Percentiles rank a stretch among this genome's conserved stretches.
Conservation (phyloP, 2,888 invertebrate species). For the Matsumyia berberina region DNA sequence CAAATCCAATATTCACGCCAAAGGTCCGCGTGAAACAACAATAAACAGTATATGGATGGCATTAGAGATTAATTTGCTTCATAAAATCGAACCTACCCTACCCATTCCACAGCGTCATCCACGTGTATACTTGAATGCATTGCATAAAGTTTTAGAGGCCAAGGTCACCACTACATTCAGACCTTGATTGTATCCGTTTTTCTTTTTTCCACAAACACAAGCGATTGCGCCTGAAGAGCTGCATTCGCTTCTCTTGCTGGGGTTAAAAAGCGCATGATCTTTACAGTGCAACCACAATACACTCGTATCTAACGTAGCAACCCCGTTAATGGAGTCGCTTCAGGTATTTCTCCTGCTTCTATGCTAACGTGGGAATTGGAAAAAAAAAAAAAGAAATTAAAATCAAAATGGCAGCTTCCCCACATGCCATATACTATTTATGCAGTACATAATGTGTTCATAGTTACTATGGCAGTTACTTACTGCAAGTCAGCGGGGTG, state of each 20-base stretch:
- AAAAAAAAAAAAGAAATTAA: neutral
- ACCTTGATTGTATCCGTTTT: neutral
- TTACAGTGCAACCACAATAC: slow-evolving; percentile 6
- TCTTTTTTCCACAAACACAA: neutral
- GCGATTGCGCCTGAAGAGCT: slow-evolving; percentile 56
- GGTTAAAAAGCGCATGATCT: slow-evolving; percentile 53
- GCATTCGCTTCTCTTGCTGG: slow-evolving; percentile 36
- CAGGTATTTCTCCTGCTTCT: slow-evolving; percentile 30
- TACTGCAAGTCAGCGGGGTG: neutral
- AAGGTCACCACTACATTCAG: slow-evolving; percentile 73
- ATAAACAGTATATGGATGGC: neutral
- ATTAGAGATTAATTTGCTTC: neutral
- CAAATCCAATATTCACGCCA: neutral
- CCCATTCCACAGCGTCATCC: neutral
- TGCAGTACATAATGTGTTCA: neutral
- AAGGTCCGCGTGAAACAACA: neutral
- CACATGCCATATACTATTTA: neutral
- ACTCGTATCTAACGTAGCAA: slow-evolving; percentile 22
- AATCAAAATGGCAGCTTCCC: neutral
- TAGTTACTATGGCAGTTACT: neutral
- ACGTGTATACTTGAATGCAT: slow-evolving; percentile 5
- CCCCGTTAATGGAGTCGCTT: slow-evolving; percentile 13
- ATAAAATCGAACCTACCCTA: neutral
- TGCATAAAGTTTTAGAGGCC: slow-evolving; percentile 70
- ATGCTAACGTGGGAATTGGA: neutral